Base-by-base conservation (phyloP, 2,888 invertebrate species). In the Ypsolopha sequella region DNA sequence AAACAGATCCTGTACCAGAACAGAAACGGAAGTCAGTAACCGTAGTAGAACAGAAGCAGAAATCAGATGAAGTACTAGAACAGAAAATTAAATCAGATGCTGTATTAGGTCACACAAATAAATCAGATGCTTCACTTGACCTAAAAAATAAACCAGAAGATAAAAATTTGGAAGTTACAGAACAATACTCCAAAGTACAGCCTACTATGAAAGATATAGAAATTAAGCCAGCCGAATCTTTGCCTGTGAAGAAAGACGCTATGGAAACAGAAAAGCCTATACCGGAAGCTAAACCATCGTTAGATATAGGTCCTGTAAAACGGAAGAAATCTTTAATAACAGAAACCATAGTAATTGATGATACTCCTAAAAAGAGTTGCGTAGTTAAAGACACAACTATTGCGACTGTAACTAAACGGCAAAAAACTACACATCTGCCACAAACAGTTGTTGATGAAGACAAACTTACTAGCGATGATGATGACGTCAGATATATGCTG, bases 401-500 rank as follows among this genome's bases (percentile, higher is more conserved):
- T 7, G 52, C 64, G 13, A 66, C 64, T 47, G 66, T 71, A 6
- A 68, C 65, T 1, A 82, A 78, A 58, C 69, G 73, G 10, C 62
- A 70, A 44, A 80, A 73, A 62, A 56, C 64, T 1, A 44, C 54
- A 6, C 59, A 65, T 36, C 41, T 54, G 6, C 55, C 68, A 7
- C 51, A 59, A 2, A 48, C 62, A 7, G 50, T 55, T 14, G 54
- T 59, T 8, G 58, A 59, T 2, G 63, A 68, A 1, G 55, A 54
- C 1, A 66, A 68, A 52, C 58, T 62, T 14, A 69, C 70, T 0
- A 81, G 76, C 41, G 85, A 85, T 36, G 84, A 84, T 6, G 82
- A 85, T 36, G 85, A 84, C 52, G 62, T 80, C 2, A 65, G 84
- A 39, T 86, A 86, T 56, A 86, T 86, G 86, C 59, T 85, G 0